Percentiles rank a stretch among this genome's conserved stretches.
These are phyloP conservation scores for Cryptotermes secundus DNA, from an alignment of 1,140 invertebrate species.

Conservation along the genomic window DNA sequence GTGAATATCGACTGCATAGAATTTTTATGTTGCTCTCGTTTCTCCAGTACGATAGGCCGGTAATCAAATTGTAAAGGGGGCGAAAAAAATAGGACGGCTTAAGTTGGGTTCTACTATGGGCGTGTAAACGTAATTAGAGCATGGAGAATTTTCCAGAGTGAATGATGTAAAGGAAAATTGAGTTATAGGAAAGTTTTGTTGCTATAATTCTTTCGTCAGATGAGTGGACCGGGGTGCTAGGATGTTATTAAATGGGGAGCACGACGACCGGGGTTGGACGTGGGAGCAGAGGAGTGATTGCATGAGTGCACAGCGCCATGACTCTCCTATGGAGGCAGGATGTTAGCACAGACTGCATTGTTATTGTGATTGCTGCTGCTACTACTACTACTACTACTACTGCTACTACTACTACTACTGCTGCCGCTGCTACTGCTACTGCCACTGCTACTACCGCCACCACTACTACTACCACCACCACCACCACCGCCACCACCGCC, in stretches of 20 bases:
- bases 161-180: neutral
- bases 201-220: neutral
- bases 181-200: constrained; percentile 19
- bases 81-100: no score
- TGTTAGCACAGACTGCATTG: no score
- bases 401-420: no score
- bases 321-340: no score
- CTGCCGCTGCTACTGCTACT: no score
- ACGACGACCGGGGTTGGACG: neutral
- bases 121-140: neutral
- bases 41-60: neutral
- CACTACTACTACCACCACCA: no score
- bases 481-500: no score
- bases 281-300: neutral
- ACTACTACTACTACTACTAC: no score
- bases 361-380: no score
- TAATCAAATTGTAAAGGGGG: neutral
- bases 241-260: constrained; percentile 14
- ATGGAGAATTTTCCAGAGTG: neutral
- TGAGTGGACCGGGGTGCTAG: neutral
- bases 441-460: no score
- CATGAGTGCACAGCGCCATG: no score
- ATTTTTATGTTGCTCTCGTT: neutral
- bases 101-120: neutral
- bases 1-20: neutral